phyloP scores from a whole-genome alignment of 1,140 invertebrate genomes.

The Drosophila orena region DNA sequence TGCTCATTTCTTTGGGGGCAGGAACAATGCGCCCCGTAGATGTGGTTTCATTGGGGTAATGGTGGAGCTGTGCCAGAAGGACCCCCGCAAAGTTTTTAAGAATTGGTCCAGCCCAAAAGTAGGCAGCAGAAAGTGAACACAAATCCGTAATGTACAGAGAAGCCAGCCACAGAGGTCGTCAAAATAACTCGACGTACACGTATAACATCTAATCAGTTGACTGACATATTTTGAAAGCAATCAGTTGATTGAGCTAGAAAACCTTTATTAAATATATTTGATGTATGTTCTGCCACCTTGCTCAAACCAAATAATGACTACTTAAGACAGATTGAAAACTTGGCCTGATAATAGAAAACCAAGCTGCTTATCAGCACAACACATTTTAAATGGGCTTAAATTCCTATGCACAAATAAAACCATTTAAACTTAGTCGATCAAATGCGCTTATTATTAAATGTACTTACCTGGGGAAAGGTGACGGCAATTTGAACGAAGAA shows the following conservation, averaged over 20 bases:
- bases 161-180: neutral
- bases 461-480: slow-evolving; percentile 35
- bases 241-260: slow-evolving; percentile 1
- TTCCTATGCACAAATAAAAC: neutral
- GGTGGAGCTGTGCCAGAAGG: neutral
- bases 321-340: no score
- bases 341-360: no score
- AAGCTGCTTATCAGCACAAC: no score
- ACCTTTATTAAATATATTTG: neutral
- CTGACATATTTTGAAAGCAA: neutral
- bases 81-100: slow-evolving; percentile 25
- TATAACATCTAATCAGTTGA: slow-evolving; percentile 10
- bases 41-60: slow-evolving; percentile 26
- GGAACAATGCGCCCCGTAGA: slow-evolving; percentile 31
- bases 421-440: no score
- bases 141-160: neutral
- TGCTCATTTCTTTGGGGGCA: slow-evolving; percentile 50
- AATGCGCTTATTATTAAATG: neutral
- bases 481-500: slow-evolving; percentile 1
- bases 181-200: slow-evolving; percentile 4
- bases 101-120: slow-evolving; percentile 31
- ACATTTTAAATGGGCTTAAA: no score
- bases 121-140: neutral
- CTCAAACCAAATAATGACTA: no score
- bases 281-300: no score